Conservation (phyloP, 2,113 vertebrate genomes). For the Trichechus manatus region DNA sequence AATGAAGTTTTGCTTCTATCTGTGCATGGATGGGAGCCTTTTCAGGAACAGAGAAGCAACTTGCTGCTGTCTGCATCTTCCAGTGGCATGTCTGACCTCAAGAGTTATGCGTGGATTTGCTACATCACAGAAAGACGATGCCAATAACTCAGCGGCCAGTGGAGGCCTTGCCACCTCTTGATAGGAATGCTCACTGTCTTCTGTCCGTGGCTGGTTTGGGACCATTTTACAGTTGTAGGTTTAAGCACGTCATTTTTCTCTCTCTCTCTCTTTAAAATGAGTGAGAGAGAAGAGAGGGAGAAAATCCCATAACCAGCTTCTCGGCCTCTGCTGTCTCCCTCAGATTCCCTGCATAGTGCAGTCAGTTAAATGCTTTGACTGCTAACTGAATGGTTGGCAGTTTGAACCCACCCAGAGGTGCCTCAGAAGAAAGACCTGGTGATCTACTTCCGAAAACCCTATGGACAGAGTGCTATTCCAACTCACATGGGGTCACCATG, state of each 20-base stretch:
- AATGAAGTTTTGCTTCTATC: not conserved
- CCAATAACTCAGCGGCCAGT: not conserved
- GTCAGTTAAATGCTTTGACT: not conserved
- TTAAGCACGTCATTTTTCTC: not conserved
- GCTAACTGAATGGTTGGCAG: not conserved
- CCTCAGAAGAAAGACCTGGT: not conserved
- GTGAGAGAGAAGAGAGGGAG: not conserved
- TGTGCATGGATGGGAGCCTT: not conserved
- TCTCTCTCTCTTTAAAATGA: not conserved
- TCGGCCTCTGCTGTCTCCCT: not conserved
- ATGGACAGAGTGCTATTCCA: not conserved
- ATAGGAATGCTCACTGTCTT: not conserved
- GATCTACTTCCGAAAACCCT: not conserved
- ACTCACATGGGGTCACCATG: not conserved
- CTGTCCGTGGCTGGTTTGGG: not conserved
- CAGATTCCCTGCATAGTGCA: not conserved
- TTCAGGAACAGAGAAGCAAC: not conserved
- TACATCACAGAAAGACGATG: not conserved
- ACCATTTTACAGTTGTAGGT: not conserved
- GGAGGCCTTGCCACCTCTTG: too few relatives aligned
- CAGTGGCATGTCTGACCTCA: not conserved
- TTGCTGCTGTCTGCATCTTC: not conserved
- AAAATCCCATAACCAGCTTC: not conserved
- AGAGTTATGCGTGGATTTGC: not conserved
- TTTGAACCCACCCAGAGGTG: not conserved